Evolutionary conservation across 2,113 vertebrate species (phyloP), one percentile per base, ranked within the genome.

Genomic region (Nibea coibor): DNA sequence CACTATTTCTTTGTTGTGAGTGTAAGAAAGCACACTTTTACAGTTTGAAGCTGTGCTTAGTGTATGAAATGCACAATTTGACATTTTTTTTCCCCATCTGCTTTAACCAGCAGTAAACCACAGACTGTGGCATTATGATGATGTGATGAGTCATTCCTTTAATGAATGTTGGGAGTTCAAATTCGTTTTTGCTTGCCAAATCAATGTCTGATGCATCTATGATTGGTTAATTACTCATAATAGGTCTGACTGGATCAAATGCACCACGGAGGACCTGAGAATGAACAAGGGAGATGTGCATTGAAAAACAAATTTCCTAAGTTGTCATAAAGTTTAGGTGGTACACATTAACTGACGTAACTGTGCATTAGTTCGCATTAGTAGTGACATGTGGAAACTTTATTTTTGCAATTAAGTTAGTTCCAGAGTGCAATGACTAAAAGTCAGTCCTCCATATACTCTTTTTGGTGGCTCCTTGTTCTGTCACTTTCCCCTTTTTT

Each of bases 101-200:
- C 70, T 56, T 48, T 15, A 71, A 75, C 47, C 35, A 59, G 67
- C 51, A 65, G 48, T 67, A 69, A 78, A 80, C 17, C 69, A 68
- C 80, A 87, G 69, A 74, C 57, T 70, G 78, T 39, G 58, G 20
- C 78, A 75, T 82, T 50, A 84, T 78, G 84, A 78, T 35, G 65
- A 42, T 48, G 59, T 19, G 15, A 68, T 81, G 80, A 75, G 65
- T 87, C 82, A 84, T 51, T 70, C 42, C 3, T 59, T 72, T 79
- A 81, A 83, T 67, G 54, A 80, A 24, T 57, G 50, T 54, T 17
- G 47, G 28, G 51, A 73, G 48, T 47, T 65, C 2, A 61, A 53
- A 73, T 54, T 45, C 0, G 43, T 53, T 70, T 65, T 56, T 17
- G 24, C 12, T 4, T 39, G 54, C 42, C 64, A 80, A 69, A 85